Evolutionary conservation across 2,113 vertebrate species (phyloP).

Genomic region (Hippocampus mohnikei): DNA sequence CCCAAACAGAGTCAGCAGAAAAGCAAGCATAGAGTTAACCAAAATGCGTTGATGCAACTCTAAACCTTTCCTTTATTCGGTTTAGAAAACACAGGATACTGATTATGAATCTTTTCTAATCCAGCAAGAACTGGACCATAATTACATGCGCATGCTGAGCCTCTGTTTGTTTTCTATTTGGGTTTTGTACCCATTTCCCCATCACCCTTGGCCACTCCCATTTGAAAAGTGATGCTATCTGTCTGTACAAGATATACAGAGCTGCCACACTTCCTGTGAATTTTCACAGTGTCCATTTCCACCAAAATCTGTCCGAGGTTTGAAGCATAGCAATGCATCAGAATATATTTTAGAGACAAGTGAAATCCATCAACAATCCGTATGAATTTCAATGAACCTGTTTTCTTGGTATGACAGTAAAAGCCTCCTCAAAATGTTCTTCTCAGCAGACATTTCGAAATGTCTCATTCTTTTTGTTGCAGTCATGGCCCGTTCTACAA

Average conservation of each 20-base stretch:
- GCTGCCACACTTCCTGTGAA: slow-evolving; percentile 40
- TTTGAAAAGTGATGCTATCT: slow-evolving; percentile 48
- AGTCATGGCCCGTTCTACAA: neutral
- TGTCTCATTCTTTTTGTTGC: neutral
- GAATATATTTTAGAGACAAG: neutral
- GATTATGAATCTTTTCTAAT: neutral
- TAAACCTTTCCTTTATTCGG: neutral
- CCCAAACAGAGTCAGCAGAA: slow-evolving; percentile 26
- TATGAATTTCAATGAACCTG: neutral
- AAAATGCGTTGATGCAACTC: neutral
- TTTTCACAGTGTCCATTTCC: slow-evolving; percentile 3
- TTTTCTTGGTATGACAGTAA: neutral
- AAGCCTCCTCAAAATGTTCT: neutral
- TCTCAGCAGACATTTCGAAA: neutral
- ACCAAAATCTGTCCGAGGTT: neutral
- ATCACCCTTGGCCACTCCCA: slow-evolving; percentile 28
- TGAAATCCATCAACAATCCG: neutral
- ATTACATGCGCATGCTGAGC: slow-evolving; percentile 17
- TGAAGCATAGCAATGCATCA: neutral
- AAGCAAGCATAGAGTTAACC: slow-evolving; percentile 5
- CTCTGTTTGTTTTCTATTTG: slow-evolving; percentile 26
- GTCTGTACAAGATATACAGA: neutral
- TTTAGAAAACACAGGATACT: neutral
- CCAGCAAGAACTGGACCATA: neutral
- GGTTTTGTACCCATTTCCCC: slow-evolving; percentile 38